Percentiles rank a stretch among this genome's conserved stretches.
Conservation (phyloP, 2,888 invertebrate species). For the Octodonta nipae region DNA sequence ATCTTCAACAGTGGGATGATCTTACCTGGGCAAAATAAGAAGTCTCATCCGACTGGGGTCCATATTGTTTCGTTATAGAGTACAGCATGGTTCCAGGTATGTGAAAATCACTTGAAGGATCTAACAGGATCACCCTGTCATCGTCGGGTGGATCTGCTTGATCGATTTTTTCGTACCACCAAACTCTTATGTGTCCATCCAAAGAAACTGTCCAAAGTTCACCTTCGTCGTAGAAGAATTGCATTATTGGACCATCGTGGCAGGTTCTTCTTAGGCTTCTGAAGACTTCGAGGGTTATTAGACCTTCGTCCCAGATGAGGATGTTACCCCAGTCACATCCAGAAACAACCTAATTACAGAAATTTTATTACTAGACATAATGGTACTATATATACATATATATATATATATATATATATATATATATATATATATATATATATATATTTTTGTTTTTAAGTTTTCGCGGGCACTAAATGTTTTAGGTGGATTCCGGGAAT, state of each 20-base stretch:
- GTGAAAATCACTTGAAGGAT: conserved; percentile 73
- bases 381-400: too few species aligned
- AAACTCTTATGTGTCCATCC: conserved; percentile 68
- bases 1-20: conserved; percentile 2
- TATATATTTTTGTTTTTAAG: too few species aligned
- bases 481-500: too few species aligned
- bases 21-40: conserved; percentile 66
- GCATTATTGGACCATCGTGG: conserved; percentile 61
- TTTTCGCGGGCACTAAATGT: too few species aligned
- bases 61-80: conserved; percentile 41
- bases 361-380: too few species aligned
- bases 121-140: conserved; percentile 63
- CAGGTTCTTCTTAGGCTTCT: conserved; percentile 58
- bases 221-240: conserved; percentile 37
- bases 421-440: too few species aligned
- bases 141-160: conserved; percentile 73
- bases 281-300: conserved; percentile 73
- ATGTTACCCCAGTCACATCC: conserved; percentile 87
- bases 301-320: conserved; percentile 78
- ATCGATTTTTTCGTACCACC: conserved; percentile 88
- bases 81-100: conserved; percentile 38
- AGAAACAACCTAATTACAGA: conserved; percentile 65
- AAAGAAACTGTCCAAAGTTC: conserved; percentile 41
- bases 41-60: conserved; percentile 30
- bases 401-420: too few species aligned